Percentiles rank a stretch among this genome's conserved stretches.
Conservation (phyloP, 1,140 invertebrate species). For the Lepidostoma basale region DNA sequence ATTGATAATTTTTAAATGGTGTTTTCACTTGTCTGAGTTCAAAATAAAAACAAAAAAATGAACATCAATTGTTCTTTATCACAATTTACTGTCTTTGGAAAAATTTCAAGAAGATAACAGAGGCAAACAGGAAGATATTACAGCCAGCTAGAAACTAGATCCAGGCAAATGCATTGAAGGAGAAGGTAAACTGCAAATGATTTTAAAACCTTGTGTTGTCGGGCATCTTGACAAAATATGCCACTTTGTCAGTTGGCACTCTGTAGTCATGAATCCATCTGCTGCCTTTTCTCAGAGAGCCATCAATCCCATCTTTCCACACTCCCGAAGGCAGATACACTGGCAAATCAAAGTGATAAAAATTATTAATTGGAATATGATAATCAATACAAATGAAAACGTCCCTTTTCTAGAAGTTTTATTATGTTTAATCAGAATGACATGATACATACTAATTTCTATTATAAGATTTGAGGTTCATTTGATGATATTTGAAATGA, state of each 20-base stretch:
- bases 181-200: not conserved
- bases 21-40: too few species aligned
- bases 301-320: slow-evolving; percentile 89
- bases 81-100: too few species aligned
- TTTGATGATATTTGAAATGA: too few species aligned
- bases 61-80: too few species aligned
- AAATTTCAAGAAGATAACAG: too few species aligned
- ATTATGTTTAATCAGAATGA: not conserved
- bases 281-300: slow-evolving; percentile 81
- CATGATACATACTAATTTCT: too few species aligned
- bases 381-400: not conserved
- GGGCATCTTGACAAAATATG: slow-evolving; percentile 85
- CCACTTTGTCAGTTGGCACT: slow-evolving; percentile 78
- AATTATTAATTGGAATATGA: not conserved
- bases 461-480: too few species aligned
- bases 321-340: slow-evolving; percentile 87
- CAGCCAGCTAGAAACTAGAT: too few species aligned
- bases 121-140: too few species aligned
- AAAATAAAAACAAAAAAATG: too few species aligned
- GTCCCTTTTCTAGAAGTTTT: not conserved
- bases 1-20: too few species aligned
- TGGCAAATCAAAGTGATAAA: slow-evolving; percentile 44
- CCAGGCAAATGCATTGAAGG: too few species aligned
- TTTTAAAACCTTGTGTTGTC: slow-evolving; percentile 78
- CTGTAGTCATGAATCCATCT: slow-evolving; percentile 88